phyloP scores from a whole-genome alignment of 2,113 vertebrate species.

The Muscicapa adusta region DNA sequence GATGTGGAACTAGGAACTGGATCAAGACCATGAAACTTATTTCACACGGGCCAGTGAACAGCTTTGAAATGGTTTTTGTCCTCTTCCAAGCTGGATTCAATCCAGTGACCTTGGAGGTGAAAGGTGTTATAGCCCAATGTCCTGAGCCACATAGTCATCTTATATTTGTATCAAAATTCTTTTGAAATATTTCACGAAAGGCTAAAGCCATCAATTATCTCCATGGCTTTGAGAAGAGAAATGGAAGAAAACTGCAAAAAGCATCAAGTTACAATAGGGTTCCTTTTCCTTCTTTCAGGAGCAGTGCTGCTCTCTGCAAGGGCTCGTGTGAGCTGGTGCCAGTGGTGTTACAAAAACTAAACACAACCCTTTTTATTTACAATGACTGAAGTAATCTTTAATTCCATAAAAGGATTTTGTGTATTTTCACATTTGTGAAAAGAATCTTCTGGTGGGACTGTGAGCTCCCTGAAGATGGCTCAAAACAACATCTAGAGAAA shows the following conservation, averaged over 20 bases:
- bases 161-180: constrained; percentile 11
- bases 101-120: background rate
- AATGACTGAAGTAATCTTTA: background rate
- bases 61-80: constrained; percentile 38
- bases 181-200: background rate
- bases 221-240: background rate
- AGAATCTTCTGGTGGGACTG: background rate
- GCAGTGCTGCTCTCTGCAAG: background rate
- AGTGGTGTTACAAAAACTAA: background rate
- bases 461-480: background rate
- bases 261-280: background rate
- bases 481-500: background rate
- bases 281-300: background rate
- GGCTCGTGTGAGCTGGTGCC: background rate
- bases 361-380: background rate
- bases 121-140: background rate
- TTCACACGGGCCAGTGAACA: constrained; percentile 20
- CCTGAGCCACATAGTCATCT: background rate
- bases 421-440: background rate
- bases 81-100: background rate
- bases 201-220: background rate
- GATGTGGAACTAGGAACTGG: constrained; percentile 17
- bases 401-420: background rate
- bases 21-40: background rate
- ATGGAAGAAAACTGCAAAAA: background rate